Base-by-base conservation (phyloP, 2,888 invertebrate species). In the Dryobotodes eremita region DNA sequence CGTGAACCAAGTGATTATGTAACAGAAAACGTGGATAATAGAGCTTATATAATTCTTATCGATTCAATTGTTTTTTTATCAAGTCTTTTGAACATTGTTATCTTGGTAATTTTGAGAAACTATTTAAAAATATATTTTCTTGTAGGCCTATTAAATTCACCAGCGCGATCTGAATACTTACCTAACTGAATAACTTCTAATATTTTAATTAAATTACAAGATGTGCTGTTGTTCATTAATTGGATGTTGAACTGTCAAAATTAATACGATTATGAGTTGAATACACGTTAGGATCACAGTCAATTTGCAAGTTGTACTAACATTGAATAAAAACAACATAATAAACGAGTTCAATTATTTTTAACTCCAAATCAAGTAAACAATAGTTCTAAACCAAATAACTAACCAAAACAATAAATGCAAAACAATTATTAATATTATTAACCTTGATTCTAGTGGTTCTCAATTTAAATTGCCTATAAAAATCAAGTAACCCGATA, bases 381-480 rank as follows among this genome's bases (percentile, higher is more conserved):
- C 13, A 50, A 53, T 50, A 23, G 5, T 26, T 26, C n/a, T 20
- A 36, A 75, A 65, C 36, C n/a, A 57, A 5, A 0, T 36, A 61
- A 4, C 36, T 15, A 65, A 64, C 26, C 55, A 57, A 17, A 64
- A 68, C 26, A 68, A 61, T 26, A 66, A 13, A 26, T 20, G n/a
- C 26, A 42, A 42, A 55, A 15, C 23, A 57, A n/a, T 17, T 11
- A 36, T 20, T 26, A 26, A 62, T 62, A 31, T n/a, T 20, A 59
- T 53, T 36, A 61, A 20, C 46, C 59, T 36, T 15, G 42, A 55
- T 15, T 55, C 15, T n/a, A 55, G 53, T n/a, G 17, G 53, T 73
- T 77, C 50, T 61, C 31, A 62, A 83, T 64, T 61, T 59, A 65
- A 80, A 80, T n/a, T 42, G 23, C 23, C 11, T 69, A 75, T 83